A percentile compares a stretch with the other conserved stretches of the same genome.
phyloP scores from a whole-genome alignment of 2,113 vertebrate genomes.

The Otocyon megalotis region DNA sequence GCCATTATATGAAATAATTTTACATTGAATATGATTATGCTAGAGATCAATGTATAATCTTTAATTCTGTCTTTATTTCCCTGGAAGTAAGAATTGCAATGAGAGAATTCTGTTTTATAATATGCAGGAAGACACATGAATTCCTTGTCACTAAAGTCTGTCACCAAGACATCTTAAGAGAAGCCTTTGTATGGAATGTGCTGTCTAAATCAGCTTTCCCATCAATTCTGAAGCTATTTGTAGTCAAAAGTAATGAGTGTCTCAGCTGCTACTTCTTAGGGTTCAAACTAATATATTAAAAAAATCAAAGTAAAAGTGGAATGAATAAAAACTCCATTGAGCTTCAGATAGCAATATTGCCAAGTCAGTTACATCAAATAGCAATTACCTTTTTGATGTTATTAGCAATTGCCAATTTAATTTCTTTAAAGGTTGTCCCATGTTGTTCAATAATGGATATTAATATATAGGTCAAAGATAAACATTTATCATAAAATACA shows the following conservation, averaged over 20 bases:
- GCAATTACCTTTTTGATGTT: slow-evolving; percentile 80
- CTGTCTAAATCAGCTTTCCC: slow-evolving; percentile 81
- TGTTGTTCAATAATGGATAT: slow-evolving; percentile 65
- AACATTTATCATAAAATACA: slow-evolving; percentile 56
- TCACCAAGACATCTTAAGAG: slow-evolving; percentile 80
- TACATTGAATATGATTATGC: slow-evolving; percentile 52
- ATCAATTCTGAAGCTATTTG: slow-evolving; percentile 85
- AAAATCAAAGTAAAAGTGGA: slow-evolving; percentile 85
- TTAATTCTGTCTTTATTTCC: slow-evolving; percentile 52
- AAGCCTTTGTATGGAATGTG: slow-evolving; percentile 77
- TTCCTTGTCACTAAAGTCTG: slow-evolving; percentile 73
- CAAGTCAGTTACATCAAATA: slow-evolving; percentile 81
- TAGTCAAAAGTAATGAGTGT: slow-evolving; percentile 84
- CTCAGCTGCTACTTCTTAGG: slow-evolving; percentile 73
- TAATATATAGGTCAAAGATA: slow-evolving; percentile 60
- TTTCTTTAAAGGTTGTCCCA: slow-evolving; percentile 75
- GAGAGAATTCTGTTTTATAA: slow-evolving; percentile 69
- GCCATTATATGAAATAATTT: slow-evolving; percentile 65
- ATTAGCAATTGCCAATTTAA: slow-evolving; percentile 83
- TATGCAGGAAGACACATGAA: slow-evolving; percentile 52
- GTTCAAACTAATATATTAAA: slow-evolving; percentile 84
- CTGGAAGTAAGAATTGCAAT: slow-evolving; percentile 71
- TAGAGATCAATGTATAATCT: slow-evolving; percentile 64
- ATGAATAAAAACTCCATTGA: slow-evolving; percentile 81
- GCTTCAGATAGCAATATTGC: slow-evolving; percentile 82